Evolutionary conservation across 2,888 invertebrate species (phyloP).

Genomic region (Plagodis dolabraria): DNA sequence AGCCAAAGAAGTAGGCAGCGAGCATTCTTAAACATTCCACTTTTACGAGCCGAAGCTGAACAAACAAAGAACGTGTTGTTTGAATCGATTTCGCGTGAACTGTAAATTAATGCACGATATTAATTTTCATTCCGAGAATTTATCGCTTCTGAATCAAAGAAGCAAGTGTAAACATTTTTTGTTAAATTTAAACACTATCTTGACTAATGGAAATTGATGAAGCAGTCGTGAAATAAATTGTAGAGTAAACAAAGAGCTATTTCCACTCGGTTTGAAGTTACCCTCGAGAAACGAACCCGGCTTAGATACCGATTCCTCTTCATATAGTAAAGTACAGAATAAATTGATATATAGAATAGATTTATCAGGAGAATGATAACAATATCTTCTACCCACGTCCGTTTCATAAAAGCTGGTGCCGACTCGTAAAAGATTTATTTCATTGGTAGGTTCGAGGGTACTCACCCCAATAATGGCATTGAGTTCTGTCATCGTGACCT

Average conservation of each 20-base stretch:
- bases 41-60: conserved; percentile 60
- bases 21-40: conserved; percentile 48
- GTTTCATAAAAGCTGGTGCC: conserved; percentile 38
- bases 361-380: conserved; percentile 33
- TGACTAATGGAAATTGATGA: conserved; percentile 24
- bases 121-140: conserved; percentile 54
- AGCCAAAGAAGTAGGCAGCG: conserved; percentile 32
- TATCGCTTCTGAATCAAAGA: conserved; percentile 25
- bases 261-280: conserved; percentile 27
- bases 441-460: conserved; percentile 44
- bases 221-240: conserved; percentile 14
- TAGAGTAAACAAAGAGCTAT: conserved; percentile 21
- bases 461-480: conserved; percentile 97
- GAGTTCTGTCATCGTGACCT: conserved; percentile 97
- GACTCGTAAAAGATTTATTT: conserved; percentile 40
- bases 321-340: conserved; percentile 26
- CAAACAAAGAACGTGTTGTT: conserved; percentile 62
- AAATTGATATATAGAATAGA: conserved; percentile 32
- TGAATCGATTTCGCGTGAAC: conserved; percentile 62
- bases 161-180: conserved; percentile 18
- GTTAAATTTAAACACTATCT: conserved; percentile 15
- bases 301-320: conserved; percentile 19
- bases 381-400: conserved; percentile 35
- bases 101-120: conserved; percentile 50
- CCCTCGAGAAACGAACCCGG: conserved; percentile 23